These are phyloP conservation scores for Drosophila neotestacea DNA, from an alignment of 2,888 invertebrate species.

Conservation along the genomic window DNA sequence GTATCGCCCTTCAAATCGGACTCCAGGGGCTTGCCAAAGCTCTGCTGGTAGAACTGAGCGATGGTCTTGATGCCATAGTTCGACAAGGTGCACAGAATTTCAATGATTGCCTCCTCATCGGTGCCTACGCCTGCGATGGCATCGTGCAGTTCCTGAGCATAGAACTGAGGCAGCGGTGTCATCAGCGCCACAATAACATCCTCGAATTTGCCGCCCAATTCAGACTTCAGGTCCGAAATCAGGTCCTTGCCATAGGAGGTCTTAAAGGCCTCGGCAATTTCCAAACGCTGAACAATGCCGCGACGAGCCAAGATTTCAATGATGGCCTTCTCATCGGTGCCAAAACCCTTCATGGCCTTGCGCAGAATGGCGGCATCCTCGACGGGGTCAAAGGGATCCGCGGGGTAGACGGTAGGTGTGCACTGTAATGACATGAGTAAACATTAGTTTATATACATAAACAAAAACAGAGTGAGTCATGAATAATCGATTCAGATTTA, in stretches of 20 bases:
- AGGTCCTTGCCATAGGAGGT: slow-evolving; percentile 95
- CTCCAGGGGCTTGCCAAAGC: slow-evolving; percentile 93
- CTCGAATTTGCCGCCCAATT: slow-evolving; percentile 95
- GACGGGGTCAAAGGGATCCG: slow-evolving; percentile 93
- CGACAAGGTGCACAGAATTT: slow-evolving; percentile 95
- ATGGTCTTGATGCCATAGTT: slow-evolving; percentile 95
- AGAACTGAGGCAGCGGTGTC: slow-evolving; percentile 95
- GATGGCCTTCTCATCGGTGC: slow-evolving; percentile 96
- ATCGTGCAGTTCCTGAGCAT: slow-evolving; percentile 95
- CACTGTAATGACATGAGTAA: slow-evolving; percentile 86
- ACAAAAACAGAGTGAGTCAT: neutral
- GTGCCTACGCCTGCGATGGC: slow-evolving; percentile 95
- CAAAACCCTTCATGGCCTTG: slow-evolving; percentile 97
- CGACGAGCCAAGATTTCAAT: slow-evolving; percentile 95
- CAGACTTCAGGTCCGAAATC: slow-evolving; percentile 94
- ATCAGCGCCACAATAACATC: slow-evolving; percentile 95
- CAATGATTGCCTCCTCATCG: slow-evolving; percentile 95
- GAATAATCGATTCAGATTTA: slow-evolving; percentile 19
- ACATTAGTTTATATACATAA: neutral
- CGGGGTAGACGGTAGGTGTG: slow-evolving; percentile 94
- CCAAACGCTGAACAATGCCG: slow-evolving; percentile 95
- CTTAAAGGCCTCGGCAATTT: slow-evolving; percentile 96
- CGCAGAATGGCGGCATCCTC: slow-evolving; percentile 93
- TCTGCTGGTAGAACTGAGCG: slow-evolving; percentile 93
- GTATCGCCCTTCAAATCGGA: slow-evolving; percentile 96